Evolutionary conservation across 2,888 invertebrate genomes (phyloP), one percentile per base, ranked within the genome.

Genomic region (Acronicta alni): DNA sequence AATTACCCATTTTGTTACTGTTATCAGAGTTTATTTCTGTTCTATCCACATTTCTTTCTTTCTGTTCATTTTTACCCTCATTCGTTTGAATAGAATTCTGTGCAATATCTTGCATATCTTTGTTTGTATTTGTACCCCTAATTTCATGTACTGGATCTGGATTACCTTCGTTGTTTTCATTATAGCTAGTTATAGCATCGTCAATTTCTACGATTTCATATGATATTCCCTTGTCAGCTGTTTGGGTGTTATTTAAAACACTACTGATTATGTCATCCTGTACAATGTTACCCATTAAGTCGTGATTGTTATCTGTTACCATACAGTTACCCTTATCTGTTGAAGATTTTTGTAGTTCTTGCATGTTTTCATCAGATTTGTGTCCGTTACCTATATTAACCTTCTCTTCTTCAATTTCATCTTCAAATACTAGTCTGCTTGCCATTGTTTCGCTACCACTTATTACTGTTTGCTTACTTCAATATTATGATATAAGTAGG

Each of bases 351-450:
- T 43, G 20, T 7, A 41, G 37, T 15, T 45, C 30, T 3, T 0
- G 23, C 14, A 17, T 6, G n/a, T 20, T 18, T 37, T 32, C 2
- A 9, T 15, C 8, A 9, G 10, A 12, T 12, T 46, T 2, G 0
- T 12, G 2, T 37, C 0, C 6, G 0, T 46, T 9, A 1, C 8
- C 8, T 18, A 38, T 39, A 16, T 15, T 14, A 3, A 7, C 0
- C n/a, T 2, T 35, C 9, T 16, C 9, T 7, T 44, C 41, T 3
- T 6, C 3, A n/a, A 43, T 35, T 0, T 49, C 65, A 2, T 70
- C 45, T 46, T 49, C 64, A 41, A 54, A 63, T 37, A 17, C 2
- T 54, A 70, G 38, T 42, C 23, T 38, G 17, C 12, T 38, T 4
- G 45, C 35, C 65, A 70, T 23, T 62, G 12, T n/a, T 0, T 23